A percentile compares a stretch with the other conserved stretches of the same genome.
These are phyloP conservation scores for Dromaius novaehollandiae DNA, from an alignment of 2,113 vertebrate species.

Conservation along the genomic window DNA sequence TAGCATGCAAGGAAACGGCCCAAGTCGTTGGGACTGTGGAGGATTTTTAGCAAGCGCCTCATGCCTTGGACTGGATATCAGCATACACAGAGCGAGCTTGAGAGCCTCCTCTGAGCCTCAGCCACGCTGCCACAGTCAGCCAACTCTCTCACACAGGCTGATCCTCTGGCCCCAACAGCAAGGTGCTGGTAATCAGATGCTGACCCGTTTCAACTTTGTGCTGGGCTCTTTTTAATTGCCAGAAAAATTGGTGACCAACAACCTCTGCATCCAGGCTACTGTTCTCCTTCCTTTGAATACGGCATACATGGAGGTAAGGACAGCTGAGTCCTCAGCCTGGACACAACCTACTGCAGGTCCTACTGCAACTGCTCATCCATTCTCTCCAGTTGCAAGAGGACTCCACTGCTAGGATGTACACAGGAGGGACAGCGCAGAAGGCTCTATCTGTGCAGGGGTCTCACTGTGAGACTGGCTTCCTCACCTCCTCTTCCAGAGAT, in stretches of 20 bases:
- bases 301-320: not conserved
- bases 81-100: not conserved
- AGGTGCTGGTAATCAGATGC: not conserved
- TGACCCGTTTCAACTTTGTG: not conserved
- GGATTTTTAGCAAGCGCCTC: not conserved
- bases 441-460: not conserved
- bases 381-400: too few species aligned
- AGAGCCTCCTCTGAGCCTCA: not conserved
- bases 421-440: not conserved
- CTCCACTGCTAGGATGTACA: rapidly evolving
- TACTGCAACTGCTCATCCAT: too few species aligned
- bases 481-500: not conserved
- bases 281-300: not conserved
- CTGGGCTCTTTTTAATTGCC: not conserved
- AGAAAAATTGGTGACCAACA: rapidly evolving
- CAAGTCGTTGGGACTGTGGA: rapidly evolving
- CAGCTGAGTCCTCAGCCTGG: not conserved
- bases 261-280: not conserved
- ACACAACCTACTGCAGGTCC: not conserved
- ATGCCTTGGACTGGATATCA: rapidly evolving
- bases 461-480: not conserved
- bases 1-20: rapidly evolving
- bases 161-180: not conserved
- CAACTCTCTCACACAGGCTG: rapidly evolving
- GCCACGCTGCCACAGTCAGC: rapidly evolving